Percentiles rank a stretch among this genome's conserved stretches.
phyloP scores from a whole-genome alignment of 2,113 vertebrate species.

The Callipepla californica region DNA sequence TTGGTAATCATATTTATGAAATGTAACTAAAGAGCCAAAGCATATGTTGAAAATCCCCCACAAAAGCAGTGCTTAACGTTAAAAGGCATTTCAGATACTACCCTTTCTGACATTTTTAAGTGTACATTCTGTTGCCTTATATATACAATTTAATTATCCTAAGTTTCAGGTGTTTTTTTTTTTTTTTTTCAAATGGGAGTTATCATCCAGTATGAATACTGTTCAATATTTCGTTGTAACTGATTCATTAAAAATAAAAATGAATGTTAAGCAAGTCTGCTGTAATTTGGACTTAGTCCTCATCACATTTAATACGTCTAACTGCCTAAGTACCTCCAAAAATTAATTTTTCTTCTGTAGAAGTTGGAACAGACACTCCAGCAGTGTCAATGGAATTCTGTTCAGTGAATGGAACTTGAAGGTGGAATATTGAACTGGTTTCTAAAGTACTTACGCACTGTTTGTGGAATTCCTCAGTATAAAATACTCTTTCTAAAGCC shows the following conservation, averaged over 20 bases:
- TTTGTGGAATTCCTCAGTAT: not conserved
- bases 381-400: not conserved
- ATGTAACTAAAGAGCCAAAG: not conserved
- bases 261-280: not conserved
- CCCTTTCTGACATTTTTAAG: not conserved
- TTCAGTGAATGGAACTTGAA: not conserved
- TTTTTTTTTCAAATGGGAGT: not conserved
- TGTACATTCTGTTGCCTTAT: not conserved
- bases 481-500: not conserved
- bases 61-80: not conserved
- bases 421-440: not conserved
- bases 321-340: not conserved
- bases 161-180: not conserved
- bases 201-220: not conserved
- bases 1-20: not conserved
- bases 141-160: not conserved
- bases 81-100: not conserved
- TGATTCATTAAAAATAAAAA: not conserved
- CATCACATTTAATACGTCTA: not conserved
- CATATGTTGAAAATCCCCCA: not conserved
- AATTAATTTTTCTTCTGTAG: not conserved
- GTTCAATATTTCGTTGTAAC: not conserved
- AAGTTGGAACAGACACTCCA: not conserved
- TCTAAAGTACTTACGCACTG: not conserved
- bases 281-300: not conserved